These are phyloP conservation scores for Agriotes lineatus DNA, from an alignment of 2,888 invertebrate genomes.

Conservation along the genomic window DNA sequence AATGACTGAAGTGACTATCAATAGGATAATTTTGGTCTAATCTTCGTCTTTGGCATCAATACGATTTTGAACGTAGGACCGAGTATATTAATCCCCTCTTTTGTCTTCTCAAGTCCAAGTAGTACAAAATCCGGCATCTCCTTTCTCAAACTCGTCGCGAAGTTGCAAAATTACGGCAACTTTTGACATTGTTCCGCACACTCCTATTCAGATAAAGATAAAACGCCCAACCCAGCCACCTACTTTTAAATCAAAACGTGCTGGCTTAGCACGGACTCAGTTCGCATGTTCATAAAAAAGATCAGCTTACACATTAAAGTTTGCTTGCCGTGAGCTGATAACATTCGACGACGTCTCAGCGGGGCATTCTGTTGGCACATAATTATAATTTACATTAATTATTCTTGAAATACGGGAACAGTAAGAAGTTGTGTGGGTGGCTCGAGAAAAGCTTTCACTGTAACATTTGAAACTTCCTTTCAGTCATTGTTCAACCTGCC, in stretches of 20 bases:
- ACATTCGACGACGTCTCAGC: constrained; percentile 13
- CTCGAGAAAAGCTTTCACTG: no score
- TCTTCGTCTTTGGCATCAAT: background rate
- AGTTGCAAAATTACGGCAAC: no score
- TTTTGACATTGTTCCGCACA: no score
- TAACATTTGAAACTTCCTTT: no score
- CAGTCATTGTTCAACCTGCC: no score
- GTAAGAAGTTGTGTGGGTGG: no score
- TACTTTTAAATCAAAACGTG: constrained; percentile 13
- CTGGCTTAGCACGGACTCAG: constrained; percentile 4
- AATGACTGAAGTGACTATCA: background rate
- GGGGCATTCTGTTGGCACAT: constrained; percentile 17
- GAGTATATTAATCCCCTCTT: background rate
- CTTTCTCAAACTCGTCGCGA: no score
- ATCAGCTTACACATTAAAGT: constrained; percentile 8
- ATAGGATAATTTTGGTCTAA: background rate
- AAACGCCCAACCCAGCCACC: background rate
- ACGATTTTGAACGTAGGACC: background rate
- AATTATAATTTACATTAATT: constrained; percentile 25
- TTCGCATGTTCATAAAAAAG: constrained; percentile 13
- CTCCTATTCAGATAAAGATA: background rate
- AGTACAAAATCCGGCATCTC: no score
- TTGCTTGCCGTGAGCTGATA: constrained; percentile 20
- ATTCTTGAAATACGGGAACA: constrained; percentile 10
- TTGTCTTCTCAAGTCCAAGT: no score